phyloP scores from a whole-genome alignment of 2,797 vertebrate genomes.

The Bradypus variegatus region DNA sequence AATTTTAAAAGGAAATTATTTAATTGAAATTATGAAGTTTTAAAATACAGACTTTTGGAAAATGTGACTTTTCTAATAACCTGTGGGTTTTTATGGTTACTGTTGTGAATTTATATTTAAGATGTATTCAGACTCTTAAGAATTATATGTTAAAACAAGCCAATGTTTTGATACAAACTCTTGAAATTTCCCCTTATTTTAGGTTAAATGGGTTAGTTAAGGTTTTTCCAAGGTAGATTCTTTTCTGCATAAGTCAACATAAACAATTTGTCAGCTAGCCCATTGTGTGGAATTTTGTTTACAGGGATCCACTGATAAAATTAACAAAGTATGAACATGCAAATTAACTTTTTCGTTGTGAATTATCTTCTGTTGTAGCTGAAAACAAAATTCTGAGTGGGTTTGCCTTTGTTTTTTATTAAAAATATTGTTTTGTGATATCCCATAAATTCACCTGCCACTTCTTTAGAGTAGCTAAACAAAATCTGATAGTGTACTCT shows the following conservation, averaged over 20 bases:
- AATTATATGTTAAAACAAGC: background rate
- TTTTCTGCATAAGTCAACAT: background rate
- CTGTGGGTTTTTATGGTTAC: background rate
- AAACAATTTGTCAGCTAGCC: background rate
- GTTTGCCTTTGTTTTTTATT: slow-evolving; percentile 17
- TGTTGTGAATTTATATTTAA: slow-evolving; percentile 18
- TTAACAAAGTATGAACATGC: background rate
- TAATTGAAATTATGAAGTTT: slow-evolving; percentile 14
- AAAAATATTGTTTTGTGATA: slow-evolving; percentile 12
- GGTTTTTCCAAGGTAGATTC: background rate
- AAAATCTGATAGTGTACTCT: background rate
- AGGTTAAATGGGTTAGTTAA: slow-evolving; percentile 12
- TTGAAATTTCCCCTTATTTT: slow-evolving; percentile 19
- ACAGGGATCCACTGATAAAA: background rate
- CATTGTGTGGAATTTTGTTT: background rate
- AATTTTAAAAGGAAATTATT: slow-evolving; percentile 6
- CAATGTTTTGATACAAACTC: background rate
- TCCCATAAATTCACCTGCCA: background rate
- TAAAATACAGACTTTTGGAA: slow-evolving; percentile 20
- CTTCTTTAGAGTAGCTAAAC: slow-evolving; percentile 12
- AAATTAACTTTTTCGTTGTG: slow-evolving; percentile 22
- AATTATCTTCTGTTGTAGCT: background rate
- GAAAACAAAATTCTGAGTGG: slow-evolving; percentile 12
- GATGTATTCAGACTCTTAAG: slow-evolving; percentile 9
- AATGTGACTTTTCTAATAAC: background rate